Evolutionary conservation across 2,888 invertebrate species (phyloP).

Genomic region (Parelbella ahira): DNA sequence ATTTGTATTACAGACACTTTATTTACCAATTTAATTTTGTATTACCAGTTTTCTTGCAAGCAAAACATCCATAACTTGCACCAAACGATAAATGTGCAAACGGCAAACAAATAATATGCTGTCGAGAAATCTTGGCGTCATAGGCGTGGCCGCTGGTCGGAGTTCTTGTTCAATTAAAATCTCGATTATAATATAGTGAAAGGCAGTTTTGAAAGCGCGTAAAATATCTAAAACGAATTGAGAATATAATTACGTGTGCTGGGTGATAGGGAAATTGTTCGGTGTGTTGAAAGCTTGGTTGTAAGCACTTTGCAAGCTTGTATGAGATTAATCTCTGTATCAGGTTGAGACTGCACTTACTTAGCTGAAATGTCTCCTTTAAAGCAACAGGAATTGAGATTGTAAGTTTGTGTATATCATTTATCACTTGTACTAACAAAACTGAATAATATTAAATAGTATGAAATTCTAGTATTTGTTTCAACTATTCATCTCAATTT

Average conservation of each 20-base stretch:
- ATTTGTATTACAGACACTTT: too few relatives aligned
- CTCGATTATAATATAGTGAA: conserved; percentile 39
- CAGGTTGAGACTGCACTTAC: too few relatives aligned
- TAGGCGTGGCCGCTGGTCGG: conserved; percentile 44
- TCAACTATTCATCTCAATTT: too few relatives aligned
- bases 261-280: conserved; percentile 24
- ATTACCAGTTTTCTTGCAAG: too few relatives aligned
- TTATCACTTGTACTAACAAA: too few relatives aligned
- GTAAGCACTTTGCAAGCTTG: conserved; percentile 11
- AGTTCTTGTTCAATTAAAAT: conserved; percentile 45
- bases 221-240: conserved; percentile 25
- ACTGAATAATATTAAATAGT: too few relatives aligned
- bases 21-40: too few relatives aligned
- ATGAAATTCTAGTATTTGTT: too few relatives aligned
- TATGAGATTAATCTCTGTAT: conserved; percentile 15
- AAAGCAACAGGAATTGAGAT: too few relatives aligned
- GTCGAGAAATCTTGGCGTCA: conserved; percentile 42
- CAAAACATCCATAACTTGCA: too few relatives aligned
- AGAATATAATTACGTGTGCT: conserved; percentile 23
- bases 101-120: conserved; percentile 33
- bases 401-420: too few relatives aligned
- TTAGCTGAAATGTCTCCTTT: too few relatives aligned
- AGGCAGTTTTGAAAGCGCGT: conserved; percentile 24
- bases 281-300: conserved; percentile 18
- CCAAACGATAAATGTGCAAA: conserved; percentile 33